Conservation (phyloP, 2,113 vertebrate species). For the Cinclus mexicanus region DNA sequence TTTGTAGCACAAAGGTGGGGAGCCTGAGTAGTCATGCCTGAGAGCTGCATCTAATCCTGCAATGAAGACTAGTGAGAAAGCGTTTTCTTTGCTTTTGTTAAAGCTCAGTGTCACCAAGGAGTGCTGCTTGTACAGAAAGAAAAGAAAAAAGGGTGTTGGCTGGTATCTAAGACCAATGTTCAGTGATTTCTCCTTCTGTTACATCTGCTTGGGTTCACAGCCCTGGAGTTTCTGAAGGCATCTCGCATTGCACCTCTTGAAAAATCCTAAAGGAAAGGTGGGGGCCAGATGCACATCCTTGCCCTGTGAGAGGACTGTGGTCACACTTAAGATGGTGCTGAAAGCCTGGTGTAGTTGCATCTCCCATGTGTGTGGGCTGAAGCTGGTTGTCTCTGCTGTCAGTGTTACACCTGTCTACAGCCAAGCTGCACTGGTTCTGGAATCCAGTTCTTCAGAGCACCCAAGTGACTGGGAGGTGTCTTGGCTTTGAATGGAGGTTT, state of each 20-base stretch:
- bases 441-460: background rate
- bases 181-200: fast-evolving
- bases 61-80: background rate
- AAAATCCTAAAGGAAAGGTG: background rate
- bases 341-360: background rate
- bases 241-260: background rate
- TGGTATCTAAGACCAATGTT: background rate
- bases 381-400: background rate
- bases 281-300: background rate
- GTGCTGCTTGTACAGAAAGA: background rate
- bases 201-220: background rate
- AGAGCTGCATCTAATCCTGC: background rate
- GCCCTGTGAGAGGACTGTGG: background rate
- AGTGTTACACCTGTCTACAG: background rate
- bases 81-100: background rate
- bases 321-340: background rate
- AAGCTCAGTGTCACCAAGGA: background rate
- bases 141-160: background rate
- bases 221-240: background rate
- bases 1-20: background rate
- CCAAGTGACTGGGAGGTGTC: background rate
- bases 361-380: background rate
- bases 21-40: background rate
- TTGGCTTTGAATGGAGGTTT: background rate
- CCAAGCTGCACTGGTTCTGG: fast-evolving